Evolutionary conservation across 2,797 vertebrate species (phyloP).

Genomic region (Pseudochirops cupreus): DNA sequence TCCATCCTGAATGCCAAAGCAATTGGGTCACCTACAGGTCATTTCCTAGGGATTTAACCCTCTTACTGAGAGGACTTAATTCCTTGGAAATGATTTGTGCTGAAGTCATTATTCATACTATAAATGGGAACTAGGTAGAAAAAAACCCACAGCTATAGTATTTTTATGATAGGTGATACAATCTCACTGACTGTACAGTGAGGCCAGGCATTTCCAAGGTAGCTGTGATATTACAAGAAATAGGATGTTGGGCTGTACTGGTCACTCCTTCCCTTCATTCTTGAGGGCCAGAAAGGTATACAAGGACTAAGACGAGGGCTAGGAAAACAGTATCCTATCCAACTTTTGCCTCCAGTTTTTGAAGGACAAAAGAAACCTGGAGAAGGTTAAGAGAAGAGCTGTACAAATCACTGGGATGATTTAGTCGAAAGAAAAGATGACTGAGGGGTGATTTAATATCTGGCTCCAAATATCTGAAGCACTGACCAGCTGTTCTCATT

Average conservation of each 20-base stretch:
- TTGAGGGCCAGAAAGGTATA: not conserved
- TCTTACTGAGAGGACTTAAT: constrained; percentile 59
- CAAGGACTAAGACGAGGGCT: constrained; percentile 5
- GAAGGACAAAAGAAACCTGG: not conserved
- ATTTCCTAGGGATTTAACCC: constrained; percentile 51
- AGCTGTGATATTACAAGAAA: constrained; percentile 50
- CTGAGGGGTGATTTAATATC: constrained; percentile 26
- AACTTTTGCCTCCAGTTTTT: constrained; percentile 45
- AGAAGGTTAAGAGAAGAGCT: constrained; percentile 20
- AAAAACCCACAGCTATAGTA: constrained; percentile 39
- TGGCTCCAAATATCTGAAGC: constrained; percentile 37
- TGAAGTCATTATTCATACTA: constrained; percentile 59
- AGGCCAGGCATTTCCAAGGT: constrained; percentile 44
- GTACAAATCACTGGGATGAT: constrained; percentile 23
- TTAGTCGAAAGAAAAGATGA: constrained; percentile 48
- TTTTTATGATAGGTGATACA: constrained; percentile 62
- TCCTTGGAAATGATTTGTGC: constrained; percentile 53
- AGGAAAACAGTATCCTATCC: constrained; percentile 5
- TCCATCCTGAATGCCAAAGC: constrained; percentile 55
- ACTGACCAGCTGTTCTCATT: not conserved
- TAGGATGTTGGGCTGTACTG: constrained; percentile 23
- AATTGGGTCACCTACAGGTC: constrained; percentile 61
- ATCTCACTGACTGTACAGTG: constrained; percentile 16
- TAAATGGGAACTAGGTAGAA: constrained; percentile 58
- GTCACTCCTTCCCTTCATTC: constrained; percentile 15